Evolutionary conservation across 2,888 invertebrate species (phyloP), one percentile per base, ranked within the genome.

Genomic region (Nephrotoma guestfalica): DNA sequence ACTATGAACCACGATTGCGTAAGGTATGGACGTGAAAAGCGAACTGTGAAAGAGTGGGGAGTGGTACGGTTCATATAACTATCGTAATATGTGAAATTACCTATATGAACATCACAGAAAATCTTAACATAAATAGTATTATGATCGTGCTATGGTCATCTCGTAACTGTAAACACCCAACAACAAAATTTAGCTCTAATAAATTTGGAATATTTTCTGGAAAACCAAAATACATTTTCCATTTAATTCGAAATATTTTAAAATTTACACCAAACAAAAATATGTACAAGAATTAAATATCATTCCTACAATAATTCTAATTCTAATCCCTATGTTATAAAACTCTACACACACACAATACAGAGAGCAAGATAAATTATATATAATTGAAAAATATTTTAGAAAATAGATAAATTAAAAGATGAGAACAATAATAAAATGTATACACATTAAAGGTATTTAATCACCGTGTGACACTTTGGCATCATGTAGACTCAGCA

Each of bases 381-480:
- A 30, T 30, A 18, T 30, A 71, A 71, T 71, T 71, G 71, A 71
- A 71, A 71, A 71, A 71, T 71, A 71, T 71, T 71, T 71, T 71
- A 71, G 71, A 71, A 71, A 71, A 71, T 57, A 57, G 15, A 71
- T 30, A 71, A 71, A 71, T 71, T 71, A 71, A 71, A 71, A 71
- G 71, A 71, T 71, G 71, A 71, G 71, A 71, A 71, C 71, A 71
- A 71, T 71, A 71, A 71, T 71, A 30, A 71, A 51, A 15, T 51
- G 51, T 87, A 9, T 71, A 51, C 71, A 71, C 30, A 71, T 87
- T 87, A 87, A 87, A 86, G 87, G 87, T 51, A 87, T 87, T 87
- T 87, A 87, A 87, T 87, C 87, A 87, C 87, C 87, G 87, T 87
- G 87, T 87, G 87, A 87, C 87, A 87, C 71, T 71, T 71, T 71